Percentiles rank a stretch among this genome's conserved stretches.
Conservation (phyloP, 2,888 invertebrate genomes). For the Polyommatus icarus region DNA sequence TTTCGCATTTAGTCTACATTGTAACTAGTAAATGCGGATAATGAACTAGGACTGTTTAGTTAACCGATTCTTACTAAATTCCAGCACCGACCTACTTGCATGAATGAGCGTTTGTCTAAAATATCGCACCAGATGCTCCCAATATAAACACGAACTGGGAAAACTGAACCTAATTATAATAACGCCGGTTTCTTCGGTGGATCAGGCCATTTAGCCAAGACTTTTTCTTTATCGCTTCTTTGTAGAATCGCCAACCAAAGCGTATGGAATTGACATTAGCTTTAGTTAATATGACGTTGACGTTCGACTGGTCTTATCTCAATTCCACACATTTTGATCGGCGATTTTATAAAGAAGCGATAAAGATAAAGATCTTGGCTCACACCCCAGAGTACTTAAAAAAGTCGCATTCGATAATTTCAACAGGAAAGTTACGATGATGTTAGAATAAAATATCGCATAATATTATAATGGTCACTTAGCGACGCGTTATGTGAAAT, state of each 20-base stretch:
- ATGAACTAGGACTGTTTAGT: conserved; percentile 9
- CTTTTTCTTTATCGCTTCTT: no score
- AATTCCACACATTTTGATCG: no score
- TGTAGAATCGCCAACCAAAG: neutral
- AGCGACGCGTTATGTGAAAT: no score
- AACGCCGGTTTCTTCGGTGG: neutral
- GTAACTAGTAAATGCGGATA: neutral
- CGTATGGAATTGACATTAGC: neutral
- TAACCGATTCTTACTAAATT: conserved; percentile 19
- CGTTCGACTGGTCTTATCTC: no score
- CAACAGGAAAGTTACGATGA: no score
- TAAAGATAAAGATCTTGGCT: no score
- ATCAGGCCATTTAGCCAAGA: neutral
- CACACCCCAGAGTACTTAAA: no score
- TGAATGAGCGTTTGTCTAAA: conserved; percentile 28
- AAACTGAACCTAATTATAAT: conserved; percentile 5
- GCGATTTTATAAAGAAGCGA: no score
- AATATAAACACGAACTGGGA: conserved; percentile 20
- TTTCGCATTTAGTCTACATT: neutral
- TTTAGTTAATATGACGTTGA: no score
- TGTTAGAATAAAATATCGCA: no score
- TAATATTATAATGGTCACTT: no score
- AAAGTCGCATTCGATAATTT: no score
- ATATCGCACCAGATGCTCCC: conserved; percentile 28
- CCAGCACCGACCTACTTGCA: conserved; percentile 26